phyloP scores from a whole-genome alignment of 2,888 invertebrate genomes.

The Amaurobius ferox region DNA sequence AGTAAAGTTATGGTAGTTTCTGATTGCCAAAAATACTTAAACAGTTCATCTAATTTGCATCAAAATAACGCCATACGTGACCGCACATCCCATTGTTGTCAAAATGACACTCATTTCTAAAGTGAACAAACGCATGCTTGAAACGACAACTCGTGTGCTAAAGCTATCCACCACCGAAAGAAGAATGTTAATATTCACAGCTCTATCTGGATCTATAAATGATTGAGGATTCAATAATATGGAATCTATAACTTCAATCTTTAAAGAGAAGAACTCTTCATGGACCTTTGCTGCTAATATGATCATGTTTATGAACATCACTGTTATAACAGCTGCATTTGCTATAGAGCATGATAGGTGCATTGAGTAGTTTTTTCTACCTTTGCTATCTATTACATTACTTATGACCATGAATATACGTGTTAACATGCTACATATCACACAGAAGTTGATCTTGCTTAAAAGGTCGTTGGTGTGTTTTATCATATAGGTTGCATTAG shows the following conservation, averaged over 20 bases:
- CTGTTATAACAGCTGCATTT: neutral
- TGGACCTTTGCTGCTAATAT: neutral
- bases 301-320: neutral
- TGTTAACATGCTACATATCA: neutral
- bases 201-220: neutral
- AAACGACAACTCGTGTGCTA: neutral
- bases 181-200: slow-evolving; percentile 7
- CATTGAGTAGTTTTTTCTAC: neutral
- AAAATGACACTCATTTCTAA: slow-evolving; percentile 17
- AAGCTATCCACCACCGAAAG: neutral
- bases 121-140: slow-evolving; percentile 22
- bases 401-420: neutral
- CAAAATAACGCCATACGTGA: slow-evolving; percentile 30
- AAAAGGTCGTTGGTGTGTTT: neutral
- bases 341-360: neutral
- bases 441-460: neutral
- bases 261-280: slow-evolving; percentile 3
- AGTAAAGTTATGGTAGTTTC: too few species aligned
- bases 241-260: neutral
- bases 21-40: too few species aligned
- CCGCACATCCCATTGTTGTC: slow-evolving; percentile 15
- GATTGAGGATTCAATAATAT: neutral
- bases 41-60: slow-evolving; percentile 18
- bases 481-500: neutral
- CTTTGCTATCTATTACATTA: neutral